Evolutionary conservation across 2,113 vertebrate species (phyloP), one percentile per base, ranked within the genome.

Genomic region (Poeciliopsis prolifica): DNA sequence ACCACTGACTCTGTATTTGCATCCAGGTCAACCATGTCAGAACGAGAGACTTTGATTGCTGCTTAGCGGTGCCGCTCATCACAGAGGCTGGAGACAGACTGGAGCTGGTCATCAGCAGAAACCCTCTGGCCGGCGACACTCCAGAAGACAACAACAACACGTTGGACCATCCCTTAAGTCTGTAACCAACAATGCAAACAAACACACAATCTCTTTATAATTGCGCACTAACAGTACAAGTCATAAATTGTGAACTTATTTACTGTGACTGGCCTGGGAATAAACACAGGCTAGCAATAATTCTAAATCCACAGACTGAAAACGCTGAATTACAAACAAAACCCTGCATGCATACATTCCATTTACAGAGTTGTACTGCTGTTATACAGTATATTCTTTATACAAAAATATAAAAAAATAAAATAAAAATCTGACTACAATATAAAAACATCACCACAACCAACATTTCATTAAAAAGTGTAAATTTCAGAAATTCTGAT

Each of bases 1-100:
- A n/a, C 14, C 61, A 19, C 1, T 12, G 10, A 69, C 22, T 60
- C 37, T 68, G 15, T 3, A 17, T 65, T 54, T 54, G 12, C 11
- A 7, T 77, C 10, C 77, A 87, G 98, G 98, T 99, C 84, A 99
- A 99, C 89, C 97, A 95, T 4, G 88, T 97, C 31, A 94, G 96
- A 82, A 98, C 97, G 0, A 91, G 96, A 80, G 97, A 98, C 94
- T 97, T 98, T 22, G 97, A 99, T 95, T 99, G 98, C 92, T 97
- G 97, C 88, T 90, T 99, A 92, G 96, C 95, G 0, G 97, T 99
- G 62, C 98, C 98, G 0, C 95, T 99, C 75, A 96, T 99, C 92
- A 96, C 96, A 0, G 97, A 98, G 88, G 96, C 97, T 0, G 98
- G 98, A 35, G 95, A 98, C 78, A 90, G 96, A 72, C 93, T 99